Conservation (phyloP, 2,888 invertebrate species). For the Galerucella calmariensis region DNA sequence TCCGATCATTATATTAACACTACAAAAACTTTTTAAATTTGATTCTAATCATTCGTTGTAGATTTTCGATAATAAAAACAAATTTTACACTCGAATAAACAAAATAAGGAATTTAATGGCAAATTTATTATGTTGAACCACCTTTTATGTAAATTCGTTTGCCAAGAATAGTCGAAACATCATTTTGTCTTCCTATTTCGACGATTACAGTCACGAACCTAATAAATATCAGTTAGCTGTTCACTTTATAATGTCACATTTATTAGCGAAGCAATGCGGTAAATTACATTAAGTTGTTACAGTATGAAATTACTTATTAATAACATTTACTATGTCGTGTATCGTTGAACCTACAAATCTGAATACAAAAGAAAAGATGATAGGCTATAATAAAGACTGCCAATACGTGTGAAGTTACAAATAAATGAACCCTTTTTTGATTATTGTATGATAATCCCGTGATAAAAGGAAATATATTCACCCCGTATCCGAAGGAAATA, state of each 20-base stretch:
- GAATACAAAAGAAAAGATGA: background rate
- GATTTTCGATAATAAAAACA: no score
- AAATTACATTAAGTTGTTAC: background rate
- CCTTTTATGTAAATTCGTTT: background rate
- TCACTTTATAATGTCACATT: background rate
- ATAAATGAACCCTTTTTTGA: no score
- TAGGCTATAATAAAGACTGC: no score
- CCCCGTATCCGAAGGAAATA: no score
- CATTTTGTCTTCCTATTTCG: slow-evolving; percentile 2
- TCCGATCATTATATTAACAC: no score
- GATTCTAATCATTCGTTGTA: no score
- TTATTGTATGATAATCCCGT: no score
- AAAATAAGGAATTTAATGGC: no score
- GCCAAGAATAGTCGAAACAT: slow-evolving; percentile 5
- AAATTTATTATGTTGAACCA: background rate
- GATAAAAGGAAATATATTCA: no score
- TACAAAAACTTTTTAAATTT: no score
- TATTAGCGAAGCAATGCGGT: background rate
- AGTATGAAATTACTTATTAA: background rate
- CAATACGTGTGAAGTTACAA: no score
- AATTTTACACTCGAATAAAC: no score
- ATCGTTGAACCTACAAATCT: background rate
- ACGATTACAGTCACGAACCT: background rate
- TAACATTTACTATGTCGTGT: background rate
- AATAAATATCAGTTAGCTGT: slow-evolving; percentile 2